These are phyloP conservation scores for Bradypodion ventrale DNA, from an alignment of 2,797 vertebrate genomes.

Conservation along the genomic window DNA sequence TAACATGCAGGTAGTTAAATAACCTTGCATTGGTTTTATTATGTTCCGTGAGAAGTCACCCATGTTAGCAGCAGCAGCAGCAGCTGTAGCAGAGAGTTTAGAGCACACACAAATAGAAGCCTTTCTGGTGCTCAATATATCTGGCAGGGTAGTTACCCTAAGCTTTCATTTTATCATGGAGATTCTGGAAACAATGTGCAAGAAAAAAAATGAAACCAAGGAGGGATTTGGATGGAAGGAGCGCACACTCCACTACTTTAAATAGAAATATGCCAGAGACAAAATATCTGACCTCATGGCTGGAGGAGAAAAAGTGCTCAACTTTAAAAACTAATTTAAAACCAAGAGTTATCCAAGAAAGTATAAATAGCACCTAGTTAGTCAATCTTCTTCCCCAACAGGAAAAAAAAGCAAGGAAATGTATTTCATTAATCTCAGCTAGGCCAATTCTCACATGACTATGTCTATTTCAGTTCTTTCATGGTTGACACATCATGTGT, in stretches of 20 bases:
- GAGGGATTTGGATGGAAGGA: neutral
- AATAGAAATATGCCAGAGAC: constrained; percentile 46
- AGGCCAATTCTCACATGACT: constrained; percentile 49
- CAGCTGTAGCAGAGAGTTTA: neutral
- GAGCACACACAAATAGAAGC: neutral
- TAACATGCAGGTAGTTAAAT: constrained; percentile 14
- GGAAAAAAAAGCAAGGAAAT: constrained; percentile 44
- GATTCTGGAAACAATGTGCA: constrained; percentile 23
- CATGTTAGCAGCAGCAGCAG: neutral
- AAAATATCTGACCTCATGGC: constrained; percentile 51
- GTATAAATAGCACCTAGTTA: constrained; percentile 25
- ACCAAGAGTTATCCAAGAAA: constrained; percentile 39
- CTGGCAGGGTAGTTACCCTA: constrained; percentile 12
- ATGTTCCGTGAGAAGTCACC: neutral
- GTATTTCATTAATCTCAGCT: constrained; percentile 47
- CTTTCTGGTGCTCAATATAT: constrained; percentile 13
- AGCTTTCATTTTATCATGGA: constrained; percentile 43
- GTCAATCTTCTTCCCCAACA: constrained; percentile 11
- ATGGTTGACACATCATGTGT: constrained; percentile 30
- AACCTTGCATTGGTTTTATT: constrained; percentile 3
- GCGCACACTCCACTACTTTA: constrained; percentile 22
- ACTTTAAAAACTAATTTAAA: constrained; percentile 50
- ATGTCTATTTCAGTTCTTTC: constrained; percentile 55
- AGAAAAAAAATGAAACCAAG: constrained; percentile 15
- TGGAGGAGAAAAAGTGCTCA: constrained; percentile 28